Percentiles rank a stretch among this genome's conserved stretches.
These are phyloP conservation scores for Phalacrocorax aristotelis DNA, from an alignment of 2,113 vertebrate species.

Conservation along the genomic window DNA sequence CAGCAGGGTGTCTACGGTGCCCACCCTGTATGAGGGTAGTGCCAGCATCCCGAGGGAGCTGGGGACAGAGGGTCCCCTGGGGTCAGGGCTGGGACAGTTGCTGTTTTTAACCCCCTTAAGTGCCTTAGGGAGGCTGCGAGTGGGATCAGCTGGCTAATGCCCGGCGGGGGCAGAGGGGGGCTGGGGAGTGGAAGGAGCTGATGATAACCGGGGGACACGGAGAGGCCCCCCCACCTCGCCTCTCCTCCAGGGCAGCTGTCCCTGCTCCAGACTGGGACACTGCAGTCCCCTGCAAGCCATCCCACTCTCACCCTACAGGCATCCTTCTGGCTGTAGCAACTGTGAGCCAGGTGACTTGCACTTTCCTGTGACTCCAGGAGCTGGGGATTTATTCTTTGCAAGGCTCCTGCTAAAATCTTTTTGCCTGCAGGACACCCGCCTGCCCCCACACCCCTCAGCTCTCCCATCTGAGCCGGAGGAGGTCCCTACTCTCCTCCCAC, in stretches of 20 bases:
- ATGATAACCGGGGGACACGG: not conserved
- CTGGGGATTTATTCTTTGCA: not conserved
- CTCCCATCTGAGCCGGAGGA: not conserved
- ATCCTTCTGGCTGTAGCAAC: not conserved
- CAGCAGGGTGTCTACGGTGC: accelerated
- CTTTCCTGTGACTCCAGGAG: not conserved
- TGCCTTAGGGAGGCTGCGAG: constrained; percentile 64
- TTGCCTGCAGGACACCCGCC: not conserved
- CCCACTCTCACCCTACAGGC: not conserved
- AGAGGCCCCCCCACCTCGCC: not conserved
- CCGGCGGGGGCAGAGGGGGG: not conserved
- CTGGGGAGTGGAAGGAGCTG: not conserved
- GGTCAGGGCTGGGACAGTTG: constrained; percentile 71
- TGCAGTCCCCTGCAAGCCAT: not conserved
- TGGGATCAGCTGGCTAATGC: constrained; percentile 46
- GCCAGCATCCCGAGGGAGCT: not conserved
- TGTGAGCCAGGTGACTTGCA: not conserved
- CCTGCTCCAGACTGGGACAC: not conserved
- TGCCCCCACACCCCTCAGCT: not conserved
- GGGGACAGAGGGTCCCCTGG: constrained; percentile 57
- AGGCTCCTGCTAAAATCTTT: not conserved
- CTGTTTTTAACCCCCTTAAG: constrained; percentile 71
- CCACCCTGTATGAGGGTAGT: not conserved
- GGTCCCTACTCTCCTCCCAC: not conserved
- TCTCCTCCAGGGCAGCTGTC: not conserved